Base-by-base conservation (phyloP, 2,888 invertebrate genomes). In the Antheraea assamensis region DNA sequence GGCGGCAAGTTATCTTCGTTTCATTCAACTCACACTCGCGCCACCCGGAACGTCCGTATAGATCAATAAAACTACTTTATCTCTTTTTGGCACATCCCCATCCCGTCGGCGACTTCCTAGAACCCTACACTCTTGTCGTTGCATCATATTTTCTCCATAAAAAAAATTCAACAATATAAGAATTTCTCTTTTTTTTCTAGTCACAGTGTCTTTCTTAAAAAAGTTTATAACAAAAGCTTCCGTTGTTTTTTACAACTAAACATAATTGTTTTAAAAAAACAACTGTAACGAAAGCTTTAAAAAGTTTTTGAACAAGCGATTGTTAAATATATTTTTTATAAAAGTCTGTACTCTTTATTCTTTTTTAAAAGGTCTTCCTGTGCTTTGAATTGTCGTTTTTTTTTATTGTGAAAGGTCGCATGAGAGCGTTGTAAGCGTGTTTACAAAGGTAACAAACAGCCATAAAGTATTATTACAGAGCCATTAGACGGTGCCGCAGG, bases 51-150 rank as follows among this genome's bases (percentile, higher is more conserved):
- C 92, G 94, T 94, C 94, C 93, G 94, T 94, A 92, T 94, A 94
- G 95, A 95, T 95, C 95, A 95, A 95, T 95, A 95, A 95, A 95
- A 95, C 95, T 95, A 95, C 95, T 95, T 95, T 95, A 95, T 95
- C 94, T 95, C 95, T 95, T 95, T 95, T 95, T 95, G 95, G 95
- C 95, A 95, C 94, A 94, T 95, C 93, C 95, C 92, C 92, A 91
- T 92, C 90, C 91, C 91, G 91, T 90, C 89, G 89, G 85, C 88
- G 89, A 91, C 91, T 94, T 94, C 93, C 92, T 91, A 89, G 90
- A 92, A 92, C 86, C 90, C 91, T 89, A 90, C 92, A 86, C 83
- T 83, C 82, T 81, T 79, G 81, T 79, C 79, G 79, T 81, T 86
- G 83, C 83, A 86, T 84, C 87, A 86, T 86, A 88, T 88, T 92